Conservation (phyloP, 2,113 vertebrate species). For the Tragelaphus scriptus region DNA sequence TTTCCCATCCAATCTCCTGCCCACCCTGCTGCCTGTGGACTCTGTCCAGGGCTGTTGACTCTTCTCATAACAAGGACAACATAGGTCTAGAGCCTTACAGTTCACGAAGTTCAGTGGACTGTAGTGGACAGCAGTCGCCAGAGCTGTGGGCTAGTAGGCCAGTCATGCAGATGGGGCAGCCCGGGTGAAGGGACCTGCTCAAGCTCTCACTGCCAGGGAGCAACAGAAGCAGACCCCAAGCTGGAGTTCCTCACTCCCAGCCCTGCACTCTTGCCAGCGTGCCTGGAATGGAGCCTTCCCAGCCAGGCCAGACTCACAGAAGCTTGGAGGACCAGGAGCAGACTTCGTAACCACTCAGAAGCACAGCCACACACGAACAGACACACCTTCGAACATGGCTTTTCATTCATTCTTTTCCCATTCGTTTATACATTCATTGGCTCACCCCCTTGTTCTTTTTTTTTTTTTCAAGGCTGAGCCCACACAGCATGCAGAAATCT, state of each 20-base stretch:
- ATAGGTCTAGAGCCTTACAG: background rate
- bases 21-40: background rate
- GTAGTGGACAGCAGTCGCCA: background rate
- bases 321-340: background rate
- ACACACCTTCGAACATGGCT: background rate
- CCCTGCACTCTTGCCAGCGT: background rate
- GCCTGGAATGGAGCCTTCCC: background rate
- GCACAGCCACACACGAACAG: background rate
- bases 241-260: background rate
- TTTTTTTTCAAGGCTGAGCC: background rate
- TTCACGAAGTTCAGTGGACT: background rate
- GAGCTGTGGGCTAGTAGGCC: background rate
- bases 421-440: background rate
- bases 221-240: background rate
- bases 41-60: background rate
- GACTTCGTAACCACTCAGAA: background rate
- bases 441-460: background rate
- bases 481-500: background rate
- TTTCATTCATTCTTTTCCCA: background rate
- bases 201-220: background rate
- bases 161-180: background rate
- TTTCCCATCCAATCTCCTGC: background rate
- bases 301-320: background rate
- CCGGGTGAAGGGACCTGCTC: background rate
- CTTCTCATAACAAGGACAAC: background rate